Conservation (phyloP, 1,140 invertebrate genomes). For the Brachionus plicatilis region DNA sequence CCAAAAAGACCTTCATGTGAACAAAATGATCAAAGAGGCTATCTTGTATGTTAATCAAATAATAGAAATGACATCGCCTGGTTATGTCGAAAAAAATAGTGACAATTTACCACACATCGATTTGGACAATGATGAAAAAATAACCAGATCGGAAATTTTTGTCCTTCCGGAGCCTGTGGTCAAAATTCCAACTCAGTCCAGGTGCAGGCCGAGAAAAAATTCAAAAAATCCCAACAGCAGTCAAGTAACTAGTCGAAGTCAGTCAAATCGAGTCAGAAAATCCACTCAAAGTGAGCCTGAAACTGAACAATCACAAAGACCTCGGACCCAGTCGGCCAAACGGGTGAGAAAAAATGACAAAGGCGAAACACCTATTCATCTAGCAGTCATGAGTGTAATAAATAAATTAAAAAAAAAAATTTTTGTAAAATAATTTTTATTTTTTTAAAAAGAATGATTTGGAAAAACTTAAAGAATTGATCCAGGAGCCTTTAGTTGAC, state of each 20-base stretch:
- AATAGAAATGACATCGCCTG: background rate
- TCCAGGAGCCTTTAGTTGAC: background rate
- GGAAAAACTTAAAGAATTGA: slow-evolving; percentile 5
- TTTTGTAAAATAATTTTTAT: background rate
- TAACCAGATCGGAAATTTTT: background rate
- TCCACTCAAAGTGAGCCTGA: background rate
- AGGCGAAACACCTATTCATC: slow-evolving; percentile 22
- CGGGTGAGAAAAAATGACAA: slow-evolving; percentile 32
- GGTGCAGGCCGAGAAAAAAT: background rate
- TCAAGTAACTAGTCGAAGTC: background rate
- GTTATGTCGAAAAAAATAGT: background rate
- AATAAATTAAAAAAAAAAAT: background rate
- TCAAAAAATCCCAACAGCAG: background rate
- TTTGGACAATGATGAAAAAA: background rate
- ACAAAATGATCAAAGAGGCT: slow-evolving; percentile 40
- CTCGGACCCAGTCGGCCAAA: slow-evolving; percentile 12
- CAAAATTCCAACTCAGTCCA: background rate
- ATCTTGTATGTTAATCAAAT: slow-evolving; percentile 11
- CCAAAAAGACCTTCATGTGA: slow-evolving; percentile 32
- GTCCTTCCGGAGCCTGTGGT: background rate
- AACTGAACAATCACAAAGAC: background rate
- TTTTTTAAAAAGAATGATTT: background rate
- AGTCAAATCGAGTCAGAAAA: background rate
- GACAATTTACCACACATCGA: background rate
- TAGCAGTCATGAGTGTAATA: slow-evolving; percentile 37